Conservation (phyloP, 2,113 vertebrate species). For the Xiphorhynchus elegans region DNA sequence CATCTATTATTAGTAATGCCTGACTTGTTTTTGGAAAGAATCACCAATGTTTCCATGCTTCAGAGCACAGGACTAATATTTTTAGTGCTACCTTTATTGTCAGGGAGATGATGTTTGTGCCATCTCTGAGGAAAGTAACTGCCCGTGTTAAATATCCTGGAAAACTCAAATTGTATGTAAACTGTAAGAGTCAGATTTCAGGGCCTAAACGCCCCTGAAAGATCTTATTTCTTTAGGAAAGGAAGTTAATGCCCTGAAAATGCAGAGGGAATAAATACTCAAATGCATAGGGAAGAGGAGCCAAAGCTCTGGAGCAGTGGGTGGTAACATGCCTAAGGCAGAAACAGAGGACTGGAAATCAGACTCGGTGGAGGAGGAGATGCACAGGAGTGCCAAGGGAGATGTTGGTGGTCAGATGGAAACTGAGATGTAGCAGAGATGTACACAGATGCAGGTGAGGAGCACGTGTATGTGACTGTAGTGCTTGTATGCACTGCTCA, state of each 20-base stretch:
- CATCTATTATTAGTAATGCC: neutral
- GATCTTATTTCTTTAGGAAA: neutral
- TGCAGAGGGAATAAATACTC: neutral
- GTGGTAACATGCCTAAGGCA: neutral
- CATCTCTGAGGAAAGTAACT: neutral
- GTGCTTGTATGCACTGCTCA: rapidly evolving
- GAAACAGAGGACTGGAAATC: neutral
- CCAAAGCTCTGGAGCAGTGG: neutral
- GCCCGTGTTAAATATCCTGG: neutral
- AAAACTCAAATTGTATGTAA: neutral
- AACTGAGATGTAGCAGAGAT: neutral
- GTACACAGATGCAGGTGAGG: neutral
- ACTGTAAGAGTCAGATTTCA: neutral
- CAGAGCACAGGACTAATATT: neutral
- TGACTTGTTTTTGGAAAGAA: neutral
- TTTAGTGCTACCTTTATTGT: neutral
- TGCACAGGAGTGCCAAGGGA: neutral
- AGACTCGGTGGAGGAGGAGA: neutral
- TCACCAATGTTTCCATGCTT: neutral
- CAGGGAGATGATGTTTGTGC: neutral
- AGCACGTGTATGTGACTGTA: rapidly evolving
- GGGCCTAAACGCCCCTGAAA: neutral
- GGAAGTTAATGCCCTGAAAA: neutral
- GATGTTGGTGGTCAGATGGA: neutral
- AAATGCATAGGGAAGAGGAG: neutral